Evolutionary conservation across 1,140 invertebrate species (phyloP), one percentile per base, ranked within the genome.

Genomic region (Armadillidium nasatum): DNA sequence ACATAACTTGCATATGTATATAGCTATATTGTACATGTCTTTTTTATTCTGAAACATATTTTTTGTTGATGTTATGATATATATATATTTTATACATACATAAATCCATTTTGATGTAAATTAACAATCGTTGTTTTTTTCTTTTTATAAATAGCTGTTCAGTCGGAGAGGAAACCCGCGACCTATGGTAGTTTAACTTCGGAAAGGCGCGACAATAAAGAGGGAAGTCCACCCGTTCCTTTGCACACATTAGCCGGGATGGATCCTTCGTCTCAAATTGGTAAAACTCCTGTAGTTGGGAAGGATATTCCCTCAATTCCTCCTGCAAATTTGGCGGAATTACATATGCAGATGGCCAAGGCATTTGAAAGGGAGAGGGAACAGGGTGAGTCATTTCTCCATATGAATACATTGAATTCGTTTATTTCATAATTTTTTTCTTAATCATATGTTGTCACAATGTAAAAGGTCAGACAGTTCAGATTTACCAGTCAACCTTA

Each of bases 81-180:
- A 60, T 60, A 60, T 60, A 4, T 19, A 60, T 60, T 3, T 15
- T 3, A 60, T 60, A 15, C 7, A 13, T 60, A 15, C 1, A 13
- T 13, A 60, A 60, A 7, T 4, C 19, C 50, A 60, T 60, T 15
- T 15, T 15, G 7, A 60, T 7, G 50, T 4, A 19, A 60, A 19
- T 3, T 15, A 60, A 15, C 50, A 3, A 1, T 60, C 1, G 7
- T 60, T 60, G 19, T 60, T 60, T 7, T 60, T 77, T 72, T 68
- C 79, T 71, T 66, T 73, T 67, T 54, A 54, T 60, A 79, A 84
- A 68, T 80, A 89, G 88, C 88, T 82, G 88, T 89, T 44, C 88
- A 89, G 81, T 87, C 87, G 73, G 88, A 89, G 81, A 83, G 88
- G 79, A 87, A 86, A 80, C 86, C 85, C 44, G 81, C 76, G 50